These are phyloP conservation scores for Ptilonorhynchus violaceus DNA, from an alignment of 2,113 vertebrate genomes.

Conservation along the genomic window DNA sequence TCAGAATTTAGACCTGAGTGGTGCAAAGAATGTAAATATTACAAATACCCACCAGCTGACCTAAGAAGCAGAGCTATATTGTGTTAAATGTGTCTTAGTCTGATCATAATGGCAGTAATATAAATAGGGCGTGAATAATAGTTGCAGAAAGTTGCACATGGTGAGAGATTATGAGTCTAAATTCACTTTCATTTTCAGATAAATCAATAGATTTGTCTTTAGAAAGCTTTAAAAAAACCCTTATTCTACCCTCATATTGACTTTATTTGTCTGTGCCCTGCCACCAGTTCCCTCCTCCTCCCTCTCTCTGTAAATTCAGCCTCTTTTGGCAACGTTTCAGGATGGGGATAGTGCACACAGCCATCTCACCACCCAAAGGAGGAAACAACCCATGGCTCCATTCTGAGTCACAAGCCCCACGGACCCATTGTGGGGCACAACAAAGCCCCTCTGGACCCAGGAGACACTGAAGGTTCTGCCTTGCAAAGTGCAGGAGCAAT, in stretches of 20 bases:
- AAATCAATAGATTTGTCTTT: neutral
- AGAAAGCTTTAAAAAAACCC: neutral
- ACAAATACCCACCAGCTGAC: neutral
- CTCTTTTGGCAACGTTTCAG: fast-evolving
- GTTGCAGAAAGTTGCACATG: neutral
- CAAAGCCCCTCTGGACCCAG: neutral
- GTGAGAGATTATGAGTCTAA: neutral
- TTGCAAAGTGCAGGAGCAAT: fast-evolving
- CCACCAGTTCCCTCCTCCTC: neutral
- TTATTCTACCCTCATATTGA: neutral
- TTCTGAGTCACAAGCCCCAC: neutral
- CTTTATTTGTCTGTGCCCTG: neutral
- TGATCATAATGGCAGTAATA: neutral
- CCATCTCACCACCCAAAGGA: neutral
- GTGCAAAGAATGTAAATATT: neutral
- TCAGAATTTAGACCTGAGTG: neutral
- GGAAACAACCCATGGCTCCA: neutral
- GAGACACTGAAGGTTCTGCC: neutral
- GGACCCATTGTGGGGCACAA: neutral
- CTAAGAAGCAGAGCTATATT: neutral
- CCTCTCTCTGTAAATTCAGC: neutral
- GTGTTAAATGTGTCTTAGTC: neutral
- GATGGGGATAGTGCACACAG: fast-evolving
- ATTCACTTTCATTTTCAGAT: neutral
- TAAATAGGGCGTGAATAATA: neutral